Conservation (phyloP, 2,113 vertebrate genomes). For the Eidolon helvum region DNA sequence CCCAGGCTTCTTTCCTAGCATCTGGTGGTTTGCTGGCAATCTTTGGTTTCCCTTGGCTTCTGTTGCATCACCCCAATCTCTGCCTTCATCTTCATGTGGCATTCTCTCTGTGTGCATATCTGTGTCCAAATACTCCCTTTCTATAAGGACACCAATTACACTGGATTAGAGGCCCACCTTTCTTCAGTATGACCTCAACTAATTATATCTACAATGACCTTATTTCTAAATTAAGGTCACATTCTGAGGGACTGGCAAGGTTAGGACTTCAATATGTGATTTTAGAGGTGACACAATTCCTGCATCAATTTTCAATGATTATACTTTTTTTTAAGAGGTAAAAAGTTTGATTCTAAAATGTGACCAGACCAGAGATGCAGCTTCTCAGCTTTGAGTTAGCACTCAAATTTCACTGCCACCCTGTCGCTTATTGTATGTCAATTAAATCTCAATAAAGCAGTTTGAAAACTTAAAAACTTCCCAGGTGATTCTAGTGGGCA, state of each 20-base stretch:
- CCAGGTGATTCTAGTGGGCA: neutral
- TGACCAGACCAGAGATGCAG: neutral
- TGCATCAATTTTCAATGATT: slow-evolving; percentile 1
- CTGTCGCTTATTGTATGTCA: neutral
- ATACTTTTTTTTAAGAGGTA: neutral
- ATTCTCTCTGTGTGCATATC: neutral
- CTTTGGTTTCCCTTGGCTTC: neutral
- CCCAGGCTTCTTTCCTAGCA: neutral
- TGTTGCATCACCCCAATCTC: neutral
- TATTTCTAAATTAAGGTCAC: neutral
- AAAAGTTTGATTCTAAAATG: neutral
- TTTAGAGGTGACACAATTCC: neutral
- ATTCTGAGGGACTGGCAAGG: neutral
- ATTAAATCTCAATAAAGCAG: neutral
- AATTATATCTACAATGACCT: neutral
- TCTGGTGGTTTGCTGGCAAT: neutral
- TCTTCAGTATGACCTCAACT: neutral
- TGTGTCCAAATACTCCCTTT: neutral
- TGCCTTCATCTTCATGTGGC: neutral
- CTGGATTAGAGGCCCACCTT: neutral
- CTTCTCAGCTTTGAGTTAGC: neutral
- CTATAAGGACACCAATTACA: neutral
- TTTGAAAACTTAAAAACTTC: neutral
- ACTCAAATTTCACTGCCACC: neutral
- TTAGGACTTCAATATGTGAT: neutral